Percentiles rank a stretch among this genome's conserved stretches.
Evolutionary conservation across 2,113 vertebrate genomes (phyloP).

Genomic region (Chaetura pelagica): DNA sequence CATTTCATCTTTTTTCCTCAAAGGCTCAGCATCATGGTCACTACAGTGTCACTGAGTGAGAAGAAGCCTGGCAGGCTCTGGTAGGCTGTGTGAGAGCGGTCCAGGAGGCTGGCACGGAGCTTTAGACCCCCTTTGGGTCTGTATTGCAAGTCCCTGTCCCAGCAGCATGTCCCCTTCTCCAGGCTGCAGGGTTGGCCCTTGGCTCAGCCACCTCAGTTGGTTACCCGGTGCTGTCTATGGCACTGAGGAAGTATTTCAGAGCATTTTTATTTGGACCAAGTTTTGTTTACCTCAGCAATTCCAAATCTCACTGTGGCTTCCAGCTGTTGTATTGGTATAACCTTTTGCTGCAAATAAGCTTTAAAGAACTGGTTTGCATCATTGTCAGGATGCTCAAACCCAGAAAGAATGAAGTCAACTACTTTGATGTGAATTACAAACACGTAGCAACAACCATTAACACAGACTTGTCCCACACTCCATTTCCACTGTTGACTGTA

Average conservation of each 20-base stretch:
- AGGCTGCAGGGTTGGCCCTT: background rate
- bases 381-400: background rate
- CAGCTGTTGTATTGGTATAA: background rate
- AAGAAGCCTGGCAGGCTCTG: accelerated
- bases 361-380: background rate
- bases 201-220: accelerated
- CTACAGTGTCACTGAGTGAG: accelerated
- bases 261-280: background rate
- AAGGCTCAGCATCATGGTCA: background rate
- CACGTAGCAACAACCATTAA: background rate
- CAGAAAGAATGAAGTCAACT: background rate
- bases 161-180: accelerated
- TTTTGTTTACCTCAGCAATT: background rate
- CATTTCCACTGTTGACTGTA: background rate
- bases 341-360: background rate
- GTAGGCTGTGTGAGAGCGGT: accelerated
- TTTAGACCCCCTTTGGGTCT: accelerated
- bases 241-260: background rate
- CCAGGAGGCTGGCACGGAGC: background rate
- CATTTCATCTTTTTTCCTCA: background rate
- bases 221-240: accelerated
- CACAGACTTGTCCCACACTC: background rate
- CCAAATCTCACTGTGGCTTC: background rate
- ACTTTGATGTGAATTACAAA: background rate
- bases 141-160: background rate